Evolutionary conservation across 53 echinoderm and acorn worm species (phyloP), one percentile per base, ranked within the genome.

Genomic region (Arbacia lixula): DNA sequence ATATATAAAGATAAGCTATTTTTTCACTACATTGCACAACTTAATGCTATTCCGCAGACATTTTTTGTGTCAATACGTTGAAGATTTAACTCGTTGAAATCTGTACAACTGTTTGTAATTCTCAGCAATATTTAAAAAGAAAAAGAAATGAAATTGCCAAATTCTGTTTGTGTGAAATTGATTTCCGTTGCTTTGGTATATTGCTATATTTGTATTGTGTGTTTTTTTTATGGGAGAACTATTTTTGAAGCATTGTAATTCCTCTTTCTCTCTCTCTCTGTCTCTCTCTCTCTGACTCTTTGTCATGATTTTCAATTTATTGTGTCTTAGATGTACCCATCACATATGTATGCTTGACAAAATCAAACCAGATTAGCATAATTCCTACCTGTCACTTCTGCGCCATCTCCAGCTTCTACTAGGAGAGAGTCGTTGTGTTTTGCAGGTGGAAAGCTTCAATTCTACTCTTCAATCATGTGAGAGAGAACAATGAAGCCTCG

Each of bases 41-140:
- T n/a, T 25, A 58, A 58, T 34, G 55, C 60, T 55, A 77, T 77
- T 58, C 49, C 78, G 58, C 36, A 3, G 40, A 57, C 56, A 57
- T 57, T 57, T 42, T 69, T 69, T 69, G 69, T 69, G 43, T 68
- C 40, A 40, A 40, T 26, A 22, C 28, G 14, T n/a, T 69, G 69
- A 69, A 21, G 21, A 69, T 69, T 43, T 69, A 40, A 69, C 14
- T 69, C 69, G 40, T 36, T 81, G 30, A 63, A 81, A 62, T 81
- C 82, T 81, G 62, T 81, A 81, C 82, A 81, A 63, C 41, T 81
- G 6, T 77, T 77, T 81, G 64, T 81, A 81, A 81, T 81, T 81
- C 82, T 81, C 46, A 81, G 82, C 82, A 81, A 81, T 81, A 81
- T 81, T 81, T 81, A 49, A 81, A 63, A 81, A 60, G 78, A 58